A percentile compares a stretch with the other conserved stretches of the same genome.
phyloP scores from a whole-genome alignment of 2,888 invertebrate genomes.

The Eristalis intricaria region DNA sequence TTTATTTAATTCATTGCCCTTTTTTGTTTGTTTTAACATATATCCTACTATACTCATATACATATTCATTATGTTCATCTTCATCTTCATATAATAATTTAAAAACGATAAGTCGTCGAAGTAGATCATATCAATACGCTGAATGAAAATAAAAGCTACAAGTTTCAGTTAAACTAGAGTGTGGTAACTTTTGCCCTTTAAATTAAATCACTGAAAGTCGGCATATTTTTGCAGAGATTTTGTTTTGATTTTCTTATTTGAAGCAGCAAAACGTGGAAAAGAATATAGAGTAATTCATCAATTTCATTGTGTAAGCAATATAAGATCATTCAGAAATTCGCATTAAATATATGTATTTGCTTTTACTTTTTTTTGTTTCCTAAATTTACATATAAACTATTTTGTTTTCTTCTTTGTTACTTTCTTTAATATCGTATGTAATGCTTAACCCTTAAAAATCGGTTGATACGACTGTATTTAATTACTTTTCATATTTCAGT shows the following conservation, averaged over 20 bases:
- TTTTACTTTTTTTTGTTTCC: slow-evolving; percentile 24
- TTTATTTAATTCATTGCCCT: slow-evolving; percentile 23
- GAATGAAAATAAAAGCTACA: slow-evolving; percentile 53
- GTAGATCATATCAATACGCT: slow-evolving; percentile 10
- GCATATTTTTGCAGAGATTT: slow-evolving; percentile 54
- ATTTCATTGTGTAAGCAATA: slow-evolving; percentile 40
- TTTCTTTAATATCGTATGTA: slow-evolving; percentile 57
- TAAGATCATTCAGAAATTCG: slow-evolving; percentile 34
- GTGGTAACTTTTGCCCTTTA: slow-evolving; percentile 18
- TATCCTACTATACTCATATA: slow-evolving; percentile 65
- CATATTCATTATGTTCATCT: slow-evolving; percentile 40
- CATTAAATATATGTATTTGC: slow-evolving; percentile 8
- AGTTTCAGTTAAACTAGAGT: slow-evolving; percentile 54
- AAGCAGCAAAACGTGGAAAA: slow-evolving; percentile 35
- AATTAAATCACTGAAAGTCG: slow-evolving; percentile 26
- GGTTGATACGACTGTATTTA: slow-evolving; percentile 44
- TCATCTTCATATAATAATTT: slow-evolving; percentile 39
- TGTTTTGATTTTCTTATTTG: not conserved
- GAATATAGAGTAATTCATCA: slow-evolving; percentile 25
- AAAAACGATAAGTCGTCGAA: slow-evolving; percentile 47
- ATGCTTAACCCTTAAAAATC: slow-evolving; percentile 51
- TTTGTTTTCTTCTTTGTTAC: slow-evolving; percentile 19
- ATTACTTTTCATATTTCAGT: slow-evolving; percentile 34
- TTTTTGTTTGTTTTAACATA: slow-evolving; percentile 50
- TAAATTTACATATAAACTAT: slow-evolving; percentile 57